A percentile compares a stretch with the other conserved stretches of the same genome.
Conservation (phyloP, 2,797 vertebrate species). For the Malurus splendens region DNA sequence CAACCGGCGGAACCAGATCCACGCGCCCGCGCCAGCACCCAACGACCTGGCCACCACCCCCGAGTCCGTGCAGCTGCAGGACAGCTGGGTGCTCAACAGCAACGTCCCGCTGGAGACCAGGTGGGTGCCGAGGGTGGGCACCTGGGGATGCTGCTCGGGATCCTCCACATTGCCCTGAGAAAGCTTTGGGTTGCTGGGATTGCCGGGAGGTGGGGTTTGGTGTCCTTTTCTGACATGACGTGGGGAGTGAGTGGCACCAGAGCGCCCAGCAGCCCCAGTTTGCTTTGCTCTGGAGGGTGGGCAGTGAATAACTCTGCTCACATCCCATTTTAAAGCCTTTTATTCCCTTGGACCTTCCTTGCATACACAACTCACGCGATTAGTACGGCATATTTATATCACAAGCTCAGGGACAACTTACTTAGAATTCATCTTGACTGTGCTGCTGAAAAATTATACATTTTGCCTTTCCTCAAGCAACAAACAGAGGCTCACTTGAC, state of each 20-base stretch:
- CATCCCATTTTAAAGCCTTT: conserved; percentile 19
- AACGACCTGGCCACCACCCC: conserved; percentile 94
- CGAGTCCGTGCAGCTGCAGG: conserved; percentile 91
- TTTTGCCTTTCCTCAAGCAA: conserved; percentile 66
- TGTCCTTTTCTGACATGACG: accelerated
- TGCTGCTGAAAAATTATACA: conserved; percentile 65
- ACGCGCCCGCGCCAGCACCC: conserved; percentile 82
- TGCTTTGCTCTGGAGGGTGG: neutral
- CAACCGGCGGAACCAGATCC: conserved; percentile 90
- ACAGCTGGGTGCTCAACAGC: conserved; percentile 87
- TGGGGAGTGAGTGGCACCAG: accelerated
- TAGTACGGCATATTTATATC: conserved; percentile 52
- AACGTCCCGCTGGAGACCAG: conserved; percentile 86
- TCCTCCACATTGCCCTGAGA: accelerated
- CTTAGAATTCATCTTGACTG: conserved; percentile 58
- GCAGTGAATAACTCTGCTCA: neutral
- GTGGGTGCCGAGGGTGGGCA: conserved; percentile 18
- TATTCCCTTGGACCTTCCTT: conserved; percentile 19
- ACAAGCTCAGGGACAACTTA: conserved; percentile 37
- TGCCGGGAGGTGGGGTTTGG: accelerated
- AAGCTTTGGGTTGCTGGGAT: no score
- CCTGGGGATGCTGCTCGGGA: accelerated
- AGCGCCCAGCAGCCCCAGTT: neutral
- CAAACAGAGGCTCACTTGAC: conserved; percentile 68
- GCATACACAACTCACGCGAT: conserved; percentile 36